These are phyloP conservation scores for Leptobrachium ailaonicum DNA, from an alignment of 2,113 vertebrate species.

Conservation along the genomic window DNA sequence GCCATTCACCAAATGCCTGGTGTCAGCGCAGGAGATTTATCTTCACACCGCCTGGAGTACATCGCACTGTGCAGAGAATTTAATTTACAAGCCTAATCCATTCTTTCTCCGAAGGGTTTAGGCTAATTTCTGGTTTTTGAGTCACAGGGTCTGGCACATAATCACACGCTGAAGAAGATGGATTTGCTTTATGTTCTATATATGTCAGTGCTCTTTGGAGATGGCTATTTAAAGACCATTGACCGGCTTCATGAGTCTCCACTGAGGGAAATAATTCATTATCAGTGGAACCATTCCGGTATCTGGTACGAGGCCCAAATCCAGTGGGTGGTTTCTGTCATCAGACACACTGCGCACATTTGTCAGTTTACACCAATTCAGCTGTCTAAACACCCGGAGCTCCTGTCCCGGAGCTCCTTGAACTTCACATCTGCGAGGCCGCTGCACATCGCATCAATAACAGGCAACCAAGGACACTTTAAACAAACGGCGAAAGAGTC, in stretches of 20 bases:
- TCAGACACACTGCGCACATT: constrained; percentile 17
- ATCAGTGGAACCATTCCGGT: constrained; percentile 6
- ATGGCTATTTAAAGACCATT: constrained; percentile 11
- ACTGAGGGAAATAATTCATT: constrained; percentile 24
- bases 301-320: constrained; percentile 14
- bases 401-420: constrained; percentile 28
- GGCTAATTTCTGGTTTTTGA: background rate
- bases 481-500: constrained; percentile 20
- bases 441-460: constrained; percentile 29
- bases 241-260: background rate
- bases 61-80: too few relatives aligned
- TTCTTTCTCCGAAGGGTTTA: background rate
- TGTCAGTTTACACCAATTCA: constrained; percentile 37
- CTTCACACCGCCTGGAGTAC: too few relatives aligned
- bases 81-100: background rate
- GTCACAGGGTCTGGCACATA: constrained; percentile 3
- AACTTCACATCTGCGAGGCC: constrained; percentile 28
- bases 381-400: constrained; percentile 34
- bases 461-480: constrained; percentile 16
- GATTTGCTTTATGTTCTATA: constrained; percentile 1
- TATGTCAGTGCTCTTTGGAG: constrained; percentile 6
- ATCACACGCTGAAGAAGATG: background rate
- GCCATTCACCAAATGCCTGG: too few relatives aligned
- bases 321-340: constrained; percentile 32
- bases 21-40: too few relatives aligned